A percentile compares a stretch with the other conserved stretches of the same genome.
These are phyloP conservation scores for Diachasmimorpha longicaudata DNA, from an alignment of 1,140 invertebrate genomes.

Conservation along the genomic window DNA sequence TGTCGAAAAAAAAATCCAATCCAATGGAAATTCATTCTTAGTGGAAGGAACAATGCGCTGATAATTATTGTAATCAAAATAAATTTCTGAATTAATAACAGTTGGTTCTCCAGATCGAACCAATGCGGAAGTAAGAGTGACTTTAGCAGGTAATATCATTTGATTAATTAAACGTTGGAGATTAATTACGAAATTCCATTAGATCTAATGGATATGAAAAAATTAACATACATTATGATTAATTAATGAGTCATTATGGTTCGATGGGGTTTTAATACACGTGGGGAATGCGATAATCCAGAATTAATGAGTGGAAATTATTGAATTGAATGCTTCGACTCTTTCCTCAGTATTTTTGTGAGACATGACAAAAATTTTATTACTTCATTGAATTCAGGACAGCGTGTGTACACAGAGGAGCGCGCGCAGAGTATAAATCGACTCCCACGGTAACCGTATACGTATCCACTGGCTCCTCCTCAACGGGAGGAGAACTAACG, in stretches of 20 bases:
- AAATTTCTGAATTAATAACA: not conserved
- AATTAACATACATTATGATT: not conserved
- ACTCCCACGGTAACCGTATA: slow-evolving; percentile 23
- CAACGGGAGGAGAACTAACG: slow-evolving; percentile 15
- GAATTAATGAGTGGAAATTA: not conserved
- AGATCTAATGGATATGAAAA: not conserved
- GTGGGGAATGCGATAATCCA: not conserved
- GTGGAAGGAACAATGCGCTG: not conserved
- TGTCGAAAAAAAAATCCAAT: not conserved
- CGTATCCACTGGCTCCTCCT: slow-evolving; percentile 11
- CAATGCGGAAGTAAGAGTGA: not conserved
- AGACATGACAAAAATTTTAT: slow-evolving; percentile 1
- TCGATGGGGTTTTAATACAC: not conserved
- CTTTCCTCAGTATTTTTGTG: not conserved
- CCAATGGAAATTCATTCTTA: not conserved
- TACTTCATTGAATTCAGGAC: not conserved
- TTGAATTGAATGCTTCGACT: not conserved
- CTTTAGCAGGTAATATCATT: not conserved
- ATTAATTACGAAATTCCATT: not conserved
- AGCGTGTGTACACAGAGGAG: not conserved
- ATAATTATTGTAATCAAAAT: not conserved
- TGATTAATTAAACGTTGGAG: not conserved
- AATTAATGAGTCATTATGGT: not conserved
- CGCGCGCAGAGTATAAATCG: slow-evolving; percentile 22
- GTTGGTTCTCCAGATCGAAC: not conserved